Evolutionary conservation across 2,797 vertebrate genomes (phyloP).

Genomic region (Sebastes vulpes): DNA sequence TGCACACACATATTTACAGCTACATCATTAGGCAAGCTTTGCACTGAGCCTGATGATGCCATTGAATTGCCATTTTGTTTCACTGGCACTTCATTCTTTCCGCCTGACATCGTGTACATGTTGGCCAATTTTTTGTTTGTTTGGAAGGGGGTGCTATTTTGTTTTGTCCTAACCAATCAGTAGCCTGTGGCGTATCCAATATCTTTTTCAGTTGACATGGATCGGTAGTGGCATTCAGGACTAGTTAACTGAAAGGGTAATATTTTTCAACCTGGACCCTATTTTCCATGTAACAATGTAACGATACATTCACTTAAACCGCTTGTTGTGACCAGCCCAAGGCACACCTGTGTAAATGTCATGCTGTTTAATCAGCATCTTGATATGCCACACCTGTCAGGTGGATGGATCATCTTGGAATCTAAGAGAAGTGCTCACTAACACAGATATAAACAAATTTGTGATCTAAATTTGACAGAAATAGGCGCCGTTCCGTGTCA

Average conservation of each 20-base stretch:
- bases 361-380: too few species aligned
- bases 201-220: too few species aligned
- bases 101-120: background rate
- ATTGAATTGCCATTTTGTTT: background rate
- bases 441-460: too few species aligned
- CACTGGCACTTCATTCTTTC: background rate
- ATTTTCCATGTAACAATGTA: fast-evolving
- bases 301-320: fast-evolving
- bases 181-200: too few species aligned
- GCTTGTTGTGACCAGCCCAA: too few species aligned
- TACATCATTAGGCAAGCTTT: background rate
- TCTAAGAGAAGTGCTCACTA: too few species aligned
- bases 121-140: background rate
- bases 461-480: too few species aligned
- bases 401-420: too few species aligned
- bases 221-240: background rate
- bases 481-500: fast-evolving
- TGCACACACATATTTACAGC: background rate
- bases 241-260: too few species aligned
- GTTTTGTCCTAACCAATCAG: background rate
- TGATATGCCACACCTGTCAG: too few species aligned
- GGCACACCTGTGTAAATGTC: too few species aligned
- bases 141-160: background rate
- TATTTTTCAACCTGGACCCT: too few species aligned
- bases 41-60: background rate